Conservation (phyloP, 2,113 vertebrate genomes). For the Pteruthius melanotis region DNA sequence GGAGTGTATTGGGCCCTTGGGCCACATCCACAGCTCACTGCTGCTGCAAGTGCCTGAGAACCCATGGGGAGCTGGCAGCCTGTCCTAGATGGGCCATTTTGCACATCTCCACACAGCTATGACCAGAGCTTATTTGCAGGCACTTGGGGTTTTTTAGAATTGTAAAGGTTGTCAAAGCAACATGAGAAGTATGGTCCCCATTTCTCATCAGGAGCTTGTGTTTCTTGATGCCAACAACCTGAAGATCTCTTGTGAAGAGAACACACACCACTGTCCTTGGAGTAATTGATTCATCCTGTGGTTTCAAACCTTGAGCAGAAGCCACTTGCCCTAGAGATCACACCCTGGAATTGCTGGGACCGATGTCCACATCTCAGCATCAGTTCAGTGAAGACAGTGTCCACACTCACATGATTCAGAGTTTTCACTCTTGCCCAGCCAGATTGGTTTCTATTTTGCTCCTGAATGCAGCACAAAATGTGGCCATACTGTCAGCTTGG, state of each 20-base stretch:
- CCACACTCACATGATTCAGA: background rate
- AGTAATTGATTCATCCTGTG: background rate
- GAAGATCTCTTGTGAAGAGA: background rate
- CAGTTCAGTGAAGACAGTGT: background rate
- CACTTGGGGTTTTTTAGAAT: background rate
- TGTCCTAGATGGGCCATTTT: background rate
- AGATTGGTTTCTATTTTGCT: background rate
- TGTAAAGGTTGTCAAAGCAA: background rate
- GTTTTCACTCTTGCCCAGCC: background rate
- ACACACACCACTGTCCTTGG: background rate
- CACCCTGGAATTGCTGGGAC: rapidly evolving
- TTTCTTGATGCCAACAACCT: background rate
- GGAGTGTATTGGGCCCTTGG: background rate
- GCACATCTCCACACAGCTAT: background rate
- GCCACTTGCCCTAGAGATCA: background rate
- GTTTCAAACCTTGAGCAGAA: background rate
- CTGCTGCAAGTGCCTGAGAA: background rate
- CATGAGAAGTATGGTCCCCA: rapidly evolving
- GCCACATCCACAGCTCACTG: background rate
- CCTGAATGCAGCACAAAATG: background rate
- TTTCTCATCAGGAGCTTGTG: background rate
- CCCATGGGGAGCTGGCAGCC: background rate
- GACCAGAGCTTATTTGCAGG: background rate
- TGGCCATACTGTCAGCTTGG: background rate
- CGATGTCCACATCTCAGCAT: background rate